Evolutionary conservation across 2,888 invertebrate genomes (phyloP).

Genomic region (Oligia fasciuncula): DNA sequence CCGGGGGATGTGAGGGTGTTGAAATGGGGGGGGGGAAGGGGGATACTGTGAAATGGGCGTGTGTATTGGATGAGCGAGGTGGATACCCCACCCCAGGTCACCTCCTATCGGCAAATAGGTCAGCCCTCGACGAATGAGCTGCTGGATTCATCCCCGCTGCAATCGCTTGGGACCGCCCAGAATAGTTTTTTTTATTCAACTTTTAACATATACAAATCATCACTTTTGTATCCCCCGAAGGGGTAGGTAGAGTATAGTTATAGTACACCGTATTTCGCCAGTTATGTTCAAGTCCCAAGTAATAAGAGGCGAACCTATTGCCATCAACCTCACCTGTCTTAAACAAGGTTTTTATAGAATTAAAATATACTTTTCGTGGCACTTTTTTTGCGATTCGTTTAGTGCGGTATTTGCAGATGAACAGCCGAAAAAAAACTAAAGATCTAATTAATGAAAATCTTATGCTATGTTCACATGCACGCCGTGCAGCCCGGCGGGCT

Average conservation of each 20-base stretch:
- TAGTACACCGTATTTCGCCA: too few species aligned
- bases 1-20: not conserved
- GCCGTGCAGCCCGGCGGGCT: too few species aligned
- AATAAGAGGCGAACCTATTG: not conserved
- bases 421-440: not conserved
- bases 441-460: not conserved
- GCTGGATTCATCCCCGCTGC: conserved; percentile 1
- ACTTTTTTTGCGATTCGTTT: not conserved
- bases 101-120: conserved; percentile 20
- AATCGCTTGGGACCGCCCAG: conserved; percentile 29
- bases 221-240: not conserved
- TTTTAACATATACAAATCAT: not conserved
- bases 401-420: not conserved
- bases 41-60: conserved; percentile 34
- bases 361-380: not conserved
- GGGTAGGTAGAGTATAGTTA: not conserved
- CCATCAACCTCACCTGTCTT: not conserved
- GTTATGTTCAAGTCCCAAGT: not conserved
- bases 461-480: too few species aligned
- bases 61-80: not conserved
- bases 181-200: not conserved
- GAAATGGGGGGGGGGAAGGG: not conserved
- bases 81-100: conserved; percentile 6
- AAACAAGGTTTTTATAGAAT: not conserved
- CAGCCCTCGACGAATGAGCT: conserved; percentile 23